Percentiles rank a stretch among this genome's conserved stretches.
Conservation (phyloP, 2,113 vertebrate genomes). For the Dunckerocampus dactyliophorus region DNA sequence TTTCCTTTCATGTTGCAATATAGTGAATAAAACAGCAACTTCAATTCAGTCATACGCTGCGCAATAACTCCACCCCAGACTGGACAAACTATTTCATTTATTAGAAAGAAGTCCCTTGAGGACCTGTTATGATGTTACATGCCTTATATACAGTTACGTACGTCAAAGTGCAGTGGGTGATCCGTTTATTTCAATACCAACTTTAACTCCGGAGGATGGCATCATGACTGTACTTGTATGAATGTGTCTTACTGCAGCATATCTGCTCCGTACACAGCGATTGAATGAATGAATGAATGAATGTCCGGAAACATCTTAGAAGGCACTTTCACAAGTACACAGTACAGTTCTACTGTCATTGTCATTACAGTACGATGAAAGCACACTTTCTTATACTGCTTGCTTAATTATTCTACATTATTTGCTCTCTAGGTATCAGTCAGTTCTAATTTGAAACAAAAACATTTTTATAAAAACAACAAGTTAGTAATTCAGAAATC, state of each 20-base stretch:
- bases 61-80: constrained; percentile 21
- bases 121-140: constrained; percentile 87
- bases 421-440: constrained; percentile 30
- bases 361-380: constrained; percentile 51
- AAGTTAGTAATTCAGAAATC: constrained; percentile 56
- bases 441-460: constrained; percentile 41
- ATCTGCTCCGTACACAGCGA: constrained; percentile 47
- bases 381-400: constrained; percentile 25
- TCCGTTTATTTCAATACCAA: constrained; percentile 74
- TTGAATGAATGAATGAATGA: constrained; percentile 75
- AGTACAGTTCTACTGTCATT: constrained; percentile 80
- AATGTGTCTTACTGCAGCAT: constrained; percentile 8
- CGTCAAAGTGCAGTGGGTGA: constrained; percentile 95
- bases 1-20: neutral
- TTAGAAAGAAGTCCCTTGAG: constrained; percentile 87
- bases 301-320: constrained; percentile 87
- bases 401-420: constrained; percentile 32
- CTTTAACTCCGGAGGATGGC: constrained; percentile 66
- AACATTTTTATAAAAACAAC: constrained; percentile 54
- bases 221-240: constrained; percentile 51
- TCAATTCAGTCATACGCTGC: neutral
- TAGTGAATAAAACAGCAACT: neutral
- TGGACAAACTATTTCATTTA: constrained; percentile 91
- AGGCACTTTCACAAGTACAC: constrained; percentile 99
- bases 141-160: constrained; percentile 96